These are phyloP conservation scores for Condylostylus longicornis DNA, from an alignment of 1,140 invertebrate genomes.

Conservation along the genomic window DNA sequence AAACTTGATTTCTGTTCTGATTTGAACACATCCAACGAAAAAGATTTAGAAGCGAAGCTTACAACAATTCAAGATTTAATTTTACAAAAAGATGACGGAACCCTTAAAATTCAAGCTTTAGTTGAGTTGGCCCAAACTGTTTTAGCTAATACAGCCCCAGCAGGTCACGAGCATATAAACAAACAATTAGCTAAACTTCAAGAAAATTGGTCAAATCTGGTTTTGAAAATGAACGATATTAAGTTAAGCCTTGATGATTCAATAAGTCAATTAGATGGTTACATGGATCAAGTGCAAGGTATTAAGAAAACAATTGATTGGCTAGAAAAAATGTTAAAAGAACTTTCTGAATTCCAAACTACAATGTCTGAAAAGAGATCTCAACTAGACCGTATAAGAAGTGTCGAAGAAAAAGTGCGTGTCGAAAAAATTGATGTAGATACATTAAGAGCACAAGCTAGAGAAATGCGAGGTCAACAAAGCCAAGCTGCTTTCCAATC, in stretches of 20 bases:
- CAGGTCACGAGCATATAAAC: constrained; percentile 75
- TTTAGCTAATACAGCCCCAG: constrained; percentile 78
- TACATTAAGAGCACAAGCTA: constrained; percentile 65
- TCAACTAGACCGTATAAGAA: constrained; percentile 72
- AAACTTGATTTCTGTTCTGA: constrained; percentile 76
- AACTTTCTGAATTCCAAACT: constrained; percentile 58
- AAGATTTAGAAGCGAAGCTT: constrained; percentile 73
- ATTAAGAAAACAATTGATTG: constrained; percentile 69
- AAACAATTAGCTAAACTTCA: constrained; percentile 67
- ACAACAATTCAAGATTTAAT: constrained; percentile 72
- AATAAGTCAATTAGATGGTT: constrained; percentile 76
- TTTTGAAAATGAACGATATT: constrained; percentile 76
- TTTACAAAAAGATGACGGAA: constrained; percentile 80
- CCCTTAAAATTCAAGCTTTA: constrained; percentile 67
- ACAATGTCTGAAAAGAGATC: constrained; percentile 71
- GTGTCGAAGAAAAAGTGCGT: constrained; percentile 72
- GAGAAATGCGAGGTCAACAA: constrained; percentile 79
- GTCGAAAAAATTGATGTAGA: constrained; percentile 89
- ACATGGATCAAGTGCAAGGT: constrained; percentile 73
- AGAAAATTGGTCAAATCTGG: constrained; percentile 75
- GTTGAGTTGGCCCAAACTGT: constrained; percentile 82
- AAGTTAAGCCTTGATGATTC: constrained; percentile 79
- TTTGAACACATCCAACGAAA: constrained; percentile 60
- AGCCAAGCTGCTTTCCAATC: constrained; percentile 68
- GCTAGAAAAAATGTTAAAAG: constrained; percentile 53